Conservation (phyloP, 92 coral and sea anemone genomes). For the Epizoanthus stellaris region DNA sequence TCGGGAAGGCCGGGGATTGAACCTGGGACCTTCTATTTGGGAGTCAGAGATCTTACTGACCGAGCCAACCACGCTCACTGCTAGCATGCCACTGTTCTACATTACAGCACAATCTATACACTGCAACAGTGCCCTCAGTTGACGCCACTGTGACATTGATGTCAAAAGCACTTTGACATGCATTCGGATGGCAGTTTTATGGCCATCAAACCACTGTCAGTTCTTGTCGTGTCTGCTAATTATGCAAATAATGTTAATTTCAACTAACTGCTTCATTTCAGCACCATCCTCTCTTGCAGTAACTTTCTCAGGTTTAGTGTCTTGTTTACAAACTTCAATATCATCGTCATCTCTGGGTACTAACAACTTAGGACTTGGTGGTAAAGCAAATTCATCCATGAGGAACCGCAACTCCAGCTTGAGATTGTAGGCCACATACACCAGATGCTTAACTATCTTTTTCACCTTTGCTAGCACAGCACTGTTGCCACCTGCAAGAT, state of each 20-base stretch:
- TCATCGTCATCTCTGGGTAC: background rate
- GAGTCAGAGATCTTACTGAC: too few species aligned
- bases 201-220: too few species aligned
- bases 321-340: background rate
- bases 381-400: slow-evolving; percentile 95
- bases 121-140: too few species aligned
- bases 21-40: too few species aligned
- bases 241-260: background rate
- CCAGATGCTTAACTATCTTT: slow-evolving; percentile 78
- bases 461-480: slow-evolving; percentile 84
- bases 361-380: slow-evolving; percentile 58
- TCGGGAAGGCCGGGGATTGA: too few species aligned
- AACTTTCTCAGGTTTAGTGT: background rate
- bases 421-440: slow-evolving; percentile 86
- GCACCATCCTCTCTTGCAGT: slow-evolving; percentile 38
- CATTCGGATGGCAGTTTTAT: too few species aligned
- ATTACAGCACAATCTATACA: too few species aligned
- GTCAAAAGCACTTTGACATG: too few species aligned
- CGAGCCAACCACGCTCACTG: too few species aligned
- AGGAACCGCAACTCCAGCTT: slow-evolving; percentile 85
- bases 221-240: background rate
- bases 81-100: too few species aligned
- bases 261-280: slow-evolving; percentile 8
- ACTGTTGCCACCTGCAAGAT: slow-evolving; percentile 64
- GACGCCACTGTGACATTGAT: too few species aligned